Evolutionary conservation across 2,888 invertebrate species (phyloP).

Genomic region (Achlya flavicornis): DNA sequence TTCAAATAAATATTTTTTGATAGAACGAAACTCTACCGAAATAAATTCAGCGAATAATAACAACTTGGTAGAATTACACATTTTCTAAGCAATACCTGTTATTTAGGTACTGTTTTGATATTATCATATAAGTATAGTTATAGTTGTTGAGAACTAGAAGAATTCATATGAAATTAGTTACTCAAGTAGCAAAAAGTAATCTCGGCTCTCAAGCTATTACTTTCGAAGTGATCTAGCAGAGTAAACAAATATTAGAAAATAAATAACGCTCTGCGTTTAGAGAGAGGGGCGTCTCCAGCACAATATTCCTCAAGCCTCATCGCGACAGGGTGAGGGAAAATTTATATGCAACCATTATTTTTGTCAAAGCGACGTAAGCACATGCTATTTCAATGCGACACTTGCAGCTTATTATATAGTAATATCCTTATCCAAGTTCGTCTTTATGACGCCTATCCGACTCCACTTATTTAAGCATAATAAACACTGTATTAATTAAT

Average conservation of each 20-base stretch:
- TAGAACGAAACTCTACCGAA: no score
- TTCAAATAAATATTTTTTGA: no score
- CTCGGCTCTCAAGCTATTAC: conserved; percentile 31
- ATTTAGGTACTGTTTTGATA: no score
- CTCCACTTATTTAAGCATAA: not conserved
- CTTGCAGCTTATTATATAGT: conserved; percentile 40
- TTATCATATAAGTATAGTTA: no score
- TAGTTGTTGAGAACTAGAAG: no score
- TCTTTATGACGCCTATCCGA: conserved; percentile 26
- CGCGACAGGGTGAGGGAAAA: conserved; percentile 44
- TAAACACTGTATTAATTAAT: no score
- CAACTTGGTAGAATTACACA: no score
- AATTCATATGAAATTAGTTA: no score
- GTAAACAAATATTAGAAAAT: conserved; percentile 66
- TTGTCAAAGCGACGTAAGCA: conserved; percentile 41
- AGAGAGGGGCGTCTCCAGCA: conserved; percentile 31
- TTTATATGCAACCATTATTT: conserved; percentile 60
- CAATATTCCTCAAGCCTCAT: conserved; percentile 35
- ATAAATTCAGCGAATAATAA: no score
- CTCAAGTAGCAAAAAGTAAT: conserved; percentile 24
- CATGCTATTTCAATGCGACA: conserved; percentile 36
- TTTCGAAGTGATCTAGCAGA: conserved; percentile 45
- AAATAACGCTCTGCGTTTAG: conserved; percentile 58
- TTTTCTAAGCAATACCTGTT: no score
- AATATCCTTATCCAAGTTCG: conserved; percentile 24